These are phyloP conservation scores for Vulpes ferrilata DNA, from an alignment of 2,113 vertebrate genomes.

Conservation along the genomic window DNA sequence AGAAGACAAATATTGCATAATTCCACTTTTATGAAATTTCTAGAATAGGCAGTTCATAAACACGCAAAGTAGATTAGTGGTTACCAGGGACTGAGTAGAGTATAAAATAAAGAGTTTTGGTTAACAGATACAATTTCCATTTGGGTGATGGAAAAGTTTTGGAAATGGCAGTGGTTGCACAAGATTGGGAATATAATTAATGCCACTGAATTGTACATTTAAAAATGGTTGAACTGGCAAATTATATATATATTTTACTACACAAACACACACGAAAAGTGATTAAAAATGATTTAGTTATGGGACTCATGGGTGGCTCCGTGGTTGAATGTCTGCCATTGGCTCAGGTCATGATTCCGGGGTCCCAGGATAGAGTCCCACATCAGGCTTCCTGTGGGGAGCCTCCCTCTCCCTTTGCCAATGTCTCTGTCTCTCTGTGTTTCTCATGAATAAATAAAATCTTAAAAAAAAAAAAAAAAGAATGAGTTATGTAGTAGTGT, in stretches of 20 bases:
- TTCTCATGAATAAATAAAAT: too few species aligned
- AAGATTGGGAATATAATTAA: conserved; percentile 12
- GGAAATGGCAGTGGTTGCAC: neutral
- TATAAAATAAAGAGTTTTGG: neutral
- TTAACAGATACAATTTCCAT: conserved; percentile 6
- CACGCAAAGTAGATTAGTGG: neutral
- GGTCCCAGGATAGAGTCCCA: too few species aligned
- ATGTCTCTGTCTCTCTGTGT: too few species aligned
- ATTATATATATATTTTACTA: neutral
- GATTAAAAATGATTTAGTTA: conserved; percentile 24
- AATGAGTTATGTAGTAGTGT: neutral
- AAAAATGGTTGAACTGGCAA: conserved; percentile 22
- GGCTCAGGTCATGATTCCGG: too few species aligned
- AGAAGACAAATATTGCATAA: conserved; percentile 28
- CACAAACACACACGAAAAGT: neutral
- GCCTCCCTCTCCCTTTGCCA: too few species aligned
- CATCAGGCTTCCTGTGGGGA: too few species aligned
- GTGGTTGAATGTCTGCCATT: too few species aligned
- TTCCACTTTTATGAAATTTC: conserved; percentile 16
- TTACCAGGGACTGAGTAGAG: neutral
- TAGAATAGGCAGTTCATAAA: neutral
- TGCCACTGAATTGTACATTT: neutral
- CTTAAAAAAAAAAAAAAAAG: too few species aligned
- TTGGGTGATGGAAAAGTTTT: neutral
- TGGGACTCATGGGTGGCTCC: neutral